Conservation (phyloP, 2,888 invertebrate species). For the Caenorhabditis sp. region DNA sequence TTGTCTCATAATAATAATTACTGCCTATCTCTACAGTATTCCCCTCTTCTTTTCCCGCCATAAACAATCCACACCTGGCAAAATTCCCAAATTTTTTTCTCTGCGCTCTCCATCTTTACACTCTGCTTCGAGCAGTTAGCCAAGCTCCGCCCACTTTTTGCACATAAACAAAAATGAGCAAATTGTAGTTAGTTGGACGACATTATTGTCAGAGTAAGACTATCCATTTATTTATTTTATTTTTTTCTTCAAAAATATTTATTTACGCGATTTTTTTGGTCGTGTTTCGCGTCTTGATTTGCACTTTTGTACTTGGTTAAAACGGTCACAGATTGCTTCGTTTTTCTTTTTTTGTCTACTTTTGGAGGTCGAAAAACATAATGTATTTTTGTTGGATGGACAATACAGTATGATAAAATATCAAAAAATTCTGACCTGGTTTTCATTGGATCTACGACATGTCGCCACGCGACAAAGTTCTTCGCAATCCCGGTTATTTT, state of each 20-base stretch:
- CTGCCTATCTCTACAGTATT: too few species aligned
- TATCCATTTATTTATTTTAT: neutral
- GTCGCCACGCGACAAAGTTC: too few species aligned
- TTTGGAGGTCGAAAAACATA: too few species aligned
- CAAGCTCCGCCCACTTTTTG: neutral
- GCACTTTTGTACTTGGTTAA: too few species aligned
- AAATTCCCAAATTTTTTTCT: neutral
- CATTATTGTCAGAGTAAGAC: neutral
- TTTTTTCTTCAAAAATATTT: neutral
- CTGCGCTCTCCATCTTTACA: neutral
- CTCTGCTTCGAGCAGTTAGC: neutral
- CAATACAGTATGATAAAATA: too few species aligned
- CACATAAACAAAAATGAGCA: slow-evolving; percentile 1
- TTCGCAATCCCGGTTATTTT: too few species aligned
- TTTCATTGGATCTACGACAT: too few species aligned
- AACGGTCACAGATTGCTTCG: too few species aligned
- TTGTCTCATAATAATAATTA: too few species aligned
- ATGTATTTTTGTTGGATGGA: too few species aligned
- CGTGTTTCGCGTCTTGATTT: neutral
- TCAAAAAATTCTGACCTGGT: too few species aligned
- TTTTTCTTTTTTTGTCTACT: too few species aligned
- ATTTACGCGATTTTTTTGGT: neutral
- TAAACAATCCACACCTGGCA: neutral
- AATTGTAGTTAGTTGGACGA: neutral
- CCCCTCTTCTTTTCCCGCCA: neutral